Conservation (phyloP, 2,888 invertebrate species). For the Lymantria dispar region DNA sequence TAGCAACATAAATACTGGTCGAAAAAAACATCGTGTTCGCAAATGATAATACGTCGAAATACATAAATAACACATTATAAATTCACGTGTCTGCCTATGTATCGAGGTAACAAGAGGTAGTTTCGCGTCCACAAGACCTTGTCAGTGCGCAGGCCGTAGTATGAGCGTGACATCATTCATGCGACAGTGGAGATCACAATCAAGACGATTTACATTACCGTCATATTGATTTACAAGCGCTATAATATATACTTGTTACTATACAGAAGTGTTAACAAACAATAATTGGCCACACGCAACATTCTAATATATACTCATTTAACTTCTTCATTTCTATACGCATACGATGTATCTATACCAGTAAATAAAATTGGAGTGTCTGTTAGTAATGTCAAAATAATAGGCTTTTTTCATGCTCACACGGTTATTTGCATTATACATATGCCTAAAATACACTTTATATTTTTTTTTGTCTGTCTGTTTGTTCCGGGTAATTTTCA, state of each 20-base stretch:
- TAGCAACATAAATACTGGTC: not conserved
- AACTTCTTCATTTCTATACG: too few species aligned
- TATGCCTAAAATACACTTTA: too few species aligned
- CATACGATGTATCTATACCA: too few species aligned
- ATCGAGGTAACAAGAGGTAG: constrained; percentile 32
- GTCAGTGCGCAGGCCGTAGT: constrained; percentile 30
- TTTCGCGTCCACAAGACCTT: constrained; percentile 42
- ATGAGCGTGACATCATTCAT: constrained; percentile 63
- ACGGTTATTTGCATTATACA: too few species aligned
- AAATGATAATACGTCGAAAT: constrained; percentile 2
- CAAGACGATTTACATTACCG: constrained; percentile 73
- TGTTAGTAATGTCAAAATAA: too few species aligned
- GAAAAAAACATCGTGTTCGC: too few species aligned
- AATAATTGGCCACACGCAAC: constrained; percentile 66
- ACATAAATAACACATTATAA: constrained; percentile 28
- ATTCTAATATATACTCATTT: not conserved
- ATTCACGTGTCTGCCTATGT: constrained; percentile 35
- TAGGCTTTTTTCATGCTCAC: too few species aligned
- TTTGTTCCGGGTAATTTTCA: too few species aligned
- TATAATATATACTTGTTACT: constrained; percentile 46
- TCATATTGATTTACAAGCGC: constrained; percentile 69
- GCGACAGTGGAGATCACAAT: constrained; percentile 64
- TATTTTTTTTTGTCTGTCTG: too few species aligned
- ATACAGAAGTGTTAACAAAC: constrained; percentile 57
- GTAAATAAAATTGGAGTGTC: too few species aligned